A percentile compares a stretch with the other conserved stretches of the same genome.
Evolutionary conservation across 2,113 vertebrate genomes (phyloP).

Genomic region (Brachypodius melanocephalos): DNA sequence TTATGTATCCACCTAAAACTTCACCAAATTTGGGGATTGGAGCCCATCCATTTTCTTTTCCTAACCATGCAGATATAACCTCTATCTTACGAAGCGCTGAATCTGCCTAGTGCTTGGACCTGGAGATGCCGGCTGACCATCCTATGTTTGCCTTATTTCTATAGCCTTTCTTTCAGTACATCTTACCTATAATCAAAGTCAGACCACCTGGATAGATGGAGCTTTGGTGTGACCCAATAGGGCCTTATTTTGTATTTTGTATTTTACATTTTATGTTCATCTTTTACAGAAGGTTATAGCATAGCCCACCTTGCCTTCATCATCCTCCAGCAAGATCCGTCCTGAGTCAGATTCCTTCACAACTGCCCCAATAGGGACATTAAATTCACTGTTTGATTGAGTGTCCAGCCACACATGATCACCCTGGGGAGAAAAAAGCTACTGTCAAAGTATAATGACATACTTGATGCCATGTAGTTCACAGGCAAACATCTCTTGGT

Average conservation of each 20-base stretch:
- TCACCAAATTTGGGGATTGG: neutral
- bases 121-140: neutral
- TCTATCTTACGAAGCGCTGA: neutral
- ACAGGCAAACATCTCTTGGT: neutral
- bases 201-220: neutral
- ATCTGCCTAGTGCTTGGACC: neutral
- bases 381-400: constrained; percentile 44
- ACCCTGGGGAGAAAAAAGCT: constrained; percentile 74
- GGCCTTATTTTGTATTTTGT: neutral
- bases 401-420: constrained; percentile 91
- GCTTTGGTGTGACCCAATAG: neutral
- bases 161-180: neutral
- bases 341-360: constrained; percentile 82
- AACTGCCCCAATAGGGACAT: constrained; percentile 85
- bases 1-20: neutral
- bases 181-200: neutral
- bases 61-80: neutral
- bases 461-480: neutral
- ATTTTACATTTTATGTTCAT: neutral
- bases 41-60: neutral
- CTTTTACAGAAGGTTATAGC: neutral
- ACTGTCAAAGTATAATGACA: neutral
- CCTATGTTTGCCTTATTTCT: neutral
- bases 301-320: constrained; percentile 91
- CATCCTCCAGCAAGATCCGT: constrained; percentile 85